Evolutionary conservation across 1,140 invertebrate genomes (phyloP), one percentile per base, ranked within the genome.

Genomic region (Armadillidium nasatum): DNA sequence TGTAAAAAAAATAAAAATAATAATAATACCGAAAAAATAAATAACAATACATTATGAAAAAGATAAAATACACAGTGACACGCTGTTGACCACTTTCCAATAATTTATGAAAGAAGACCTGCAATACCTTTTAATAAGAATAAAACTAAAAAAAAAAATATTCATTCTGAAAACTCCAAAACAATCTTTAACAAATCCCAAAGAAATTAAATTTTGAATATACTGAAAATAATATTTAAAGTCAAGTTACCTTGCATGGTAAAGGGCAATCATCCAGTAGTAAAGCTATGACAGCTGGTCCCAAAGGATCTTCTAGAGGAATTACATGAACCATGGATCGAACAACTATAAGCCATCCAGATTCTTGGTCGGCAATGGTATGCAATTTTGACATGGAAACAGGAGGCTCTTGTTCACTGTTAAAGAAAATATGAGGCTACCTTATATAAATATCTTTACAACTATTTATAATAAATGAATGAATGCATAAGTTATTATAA

Each of bases 231-330:
- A 15, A 44, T 11, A 46, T 50, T 70, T 75, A 76, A 22, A 73
- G 33, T 66, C 75, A 21, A 72, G 74, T 78, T 83, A 90, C 93
- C 87, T 93, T 94, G 44, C 93, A 92, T 68, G 95, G 95, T 79
- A 97, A 85, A 46, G 94, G 94, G 83, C 93, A 95, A 84, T 97
- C 94, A 85, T 97, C 94, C 45, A 97, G 85, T 15, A 97, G 85
- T 71, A 97, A 87, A 6, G 92, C 93, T 80, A 97, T 96, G 69
- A 95, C 93, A 50, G 93, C 94, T 50, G 95, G 93, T 33, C 94
- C 94, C 46, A 97, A 87, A 11, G 94, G 92, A 86, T 96, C 91
- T 75, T 91, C 88, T 82, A 94, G 88, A 2, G 94, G 94, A 78
- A 97, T 94, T 21, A 92, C 90, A 81, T 93, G 90, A 44, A 96